Base-by-base conservation (phyloP, 2,888 invertebrate species). In the Amphimallon solstitiale region DNA sequence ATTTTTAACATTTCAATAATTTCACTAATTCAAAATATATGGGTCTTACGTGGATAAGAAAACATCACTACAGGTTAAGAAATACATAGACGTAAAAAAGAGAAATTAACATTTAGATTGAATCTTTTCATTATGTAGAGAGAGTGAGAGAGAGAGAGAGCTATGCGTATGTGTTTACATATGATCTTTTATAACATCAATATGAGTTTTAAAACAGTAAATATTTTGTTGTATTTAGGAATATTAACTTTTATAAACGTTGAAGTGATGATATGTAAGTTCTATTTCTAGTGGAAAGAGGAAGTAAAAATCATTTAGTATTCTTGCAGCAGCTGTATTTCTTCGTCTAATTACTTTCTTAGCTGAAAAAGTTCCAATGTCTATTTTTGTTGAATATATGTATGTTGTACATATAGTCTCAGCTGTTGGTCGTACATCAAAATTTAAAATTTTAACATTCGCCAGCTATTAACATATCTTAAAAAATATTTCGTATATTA, bases 341-440 rank as follows among this genome's bases (percentile, higher is more conserved):
- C 63, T 64, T 67, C 69, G 67, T 70, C 71, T 73, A 73, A 72
- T 73, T 73, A 72, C 70, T 70, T 70, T 65, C 66, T 54, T 56
- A 65, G 64, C 66, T 68, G 67, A 72, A 71, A 71, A 66, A 68
- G 70, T 45, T 63, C 54, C 66, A 63, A 69, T 68, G 63, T 70
- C 71, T 72, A 72, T 72, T 72, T 69, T 67, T 51, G 72, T 60
- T 65, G 37, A 40, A 17, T 17, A 15, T 54, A 35, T 38, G 68
- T 54, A 35, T 38, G 68, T 70, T 69, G 69, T 69, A 71, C 71
- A 71, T 72, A 73, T 73, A 74, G 68, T 63, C 72, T 71, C 74
- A 77, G 75, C 77, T 77, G 77, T 75, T 74, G 72, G 66, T 62
- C 72, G 73, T 76, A 73, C 71, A 76, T 76, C 75, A 74, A 54